These are phyloP conservation scores for Eledona agricola DNA, from an alignment of 2,888 invertebrate genomes.

Conservation along the genomic window DNA sequence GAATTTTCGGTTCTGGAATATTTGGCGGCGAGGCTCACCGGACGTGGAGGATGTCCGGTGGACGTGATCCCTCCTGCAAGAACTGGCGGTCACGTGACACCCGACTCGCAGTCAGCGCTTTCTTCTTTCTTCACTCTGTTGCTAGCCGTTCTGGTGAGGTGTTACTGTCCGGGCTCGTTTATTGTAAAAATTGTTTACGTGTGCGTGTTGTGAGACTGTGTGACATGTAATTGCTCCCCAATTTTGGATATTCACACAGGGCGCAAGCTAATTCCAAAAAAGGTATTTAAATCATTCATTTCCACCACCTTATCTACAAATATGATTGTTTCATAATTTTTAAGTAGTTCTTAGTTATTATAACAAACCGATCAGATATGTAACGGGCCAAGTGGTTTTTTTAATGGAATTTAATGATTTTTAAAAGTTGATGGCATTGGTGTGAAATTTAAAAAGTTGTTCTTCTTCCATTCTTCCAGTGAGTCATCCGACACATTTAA, in stretches of 20 bases:
- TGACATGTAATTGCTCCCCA: slow-evolving; percentile 38
- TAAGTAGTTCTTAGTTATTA: too few species aligned
- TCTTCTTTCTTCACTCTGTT: slow-evolving; percentile 56
- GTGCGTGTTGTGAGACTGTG: slow-evolving; percentile 40
- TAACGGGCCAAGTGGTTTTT: slow-evolving; percentile 23
- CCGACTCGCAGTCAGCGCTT: slow-evolving; percentile 51
- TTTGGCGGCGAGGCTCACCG: too few species aligned
- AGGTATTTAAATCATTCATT: slow-evolving; percentile 17
- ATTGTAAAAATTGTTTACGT: slow-evolving; percentile 34
- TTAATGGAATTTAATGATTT: slow-evolving; percentile 13
- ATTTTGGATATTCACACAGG: slow-evolving; percentile 37
- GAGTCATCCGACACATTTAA: slow-evolving; percentile 7
- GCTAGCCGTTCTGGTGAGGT: slow-evolving; percentile 46
- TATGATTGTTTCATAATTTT: slow-evolving; percentile 1
- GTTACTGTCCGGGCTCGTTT: slow-evolving; percentile 35
- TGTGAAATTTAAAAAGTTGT: slow-evolving; percentile 27
- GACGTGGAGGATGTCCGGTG: slow-evolving; percentile 54
- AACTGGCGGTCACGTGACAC: slow-evolving; percentile 51
- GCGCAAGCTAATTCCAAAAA: slow-evolving; percentile 18
- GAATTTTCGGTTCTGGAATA: too few species aligned
- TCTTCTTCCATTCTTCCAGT: slow-evolving; percentile 11
- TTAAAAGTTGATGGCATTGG: slow-evolving; percentile 36
- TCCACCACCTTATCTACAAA: neutral
- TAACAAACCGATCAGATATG: too few species aligned
- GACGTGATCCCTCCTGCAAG: slow-evolving; percentile 53